Base-by-base conservation (phyloP, 2,888 invertebrate genomes). In the Creontiades dilutus region DNA sequence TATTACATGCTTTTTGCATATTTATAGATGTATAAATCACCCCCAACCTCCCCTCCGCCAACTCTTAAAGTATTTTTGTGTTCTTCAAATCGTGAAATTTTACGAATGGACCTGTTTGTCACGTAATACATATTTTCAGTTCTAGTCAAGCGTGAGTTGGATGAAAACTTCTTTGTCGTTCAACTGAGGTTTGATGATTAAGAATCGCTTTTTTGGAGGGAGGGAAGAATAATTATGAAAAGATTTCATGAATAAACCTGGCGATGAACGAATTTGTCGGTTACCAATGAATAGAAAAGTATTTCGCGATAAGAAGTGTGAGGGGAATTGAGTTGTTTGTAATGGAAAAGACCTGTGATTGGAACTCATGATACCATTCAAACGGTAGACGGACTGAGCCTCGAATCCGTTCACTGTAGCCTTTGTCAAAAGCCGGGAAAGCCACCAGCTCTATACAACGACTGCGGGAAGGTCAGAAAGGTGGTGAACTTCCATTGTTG, bases 401-500 rank as follows among this genome's bases (percentile, higher is more conserved):
- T 23, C 9, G 52, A 82, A 82, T 82, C 48, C 14, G 82, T 52
- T 82, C 27, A 52, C 52, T 82, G 47, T 82, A 23, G 46, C 52
- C 52, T 82, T 82, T 52, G 82, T 82, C 23, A 52, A 16, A 37
- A 19, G 46, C n/a, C 23, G 68, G 68, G 1, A 68, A 68, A 68
- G 68, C 68, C 68, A 23, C 68, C 19, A 68, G 2, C 23, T n/a
- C 68, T 23, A 37, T 37, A 37, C 37, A 37, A 23, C 68, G 0
- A 19, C 27, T 82, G 46, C n/a, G 13, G 7, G 48, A 7, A 37
- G 52, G 52, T 47, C 47, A 52, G 82, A 27, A 27, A 52, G 82
- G 52, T 52, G 82, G 82, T 16, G 27, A 52, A 52, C 48, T 52
- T 52, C 52, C 52, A 82, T 82, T 82, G 82, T 82, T 78, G 47